phyloP scores from a whole-genome alignment of 2,888 invertebrate genomes.

The Diaperis boleti region DNA sequence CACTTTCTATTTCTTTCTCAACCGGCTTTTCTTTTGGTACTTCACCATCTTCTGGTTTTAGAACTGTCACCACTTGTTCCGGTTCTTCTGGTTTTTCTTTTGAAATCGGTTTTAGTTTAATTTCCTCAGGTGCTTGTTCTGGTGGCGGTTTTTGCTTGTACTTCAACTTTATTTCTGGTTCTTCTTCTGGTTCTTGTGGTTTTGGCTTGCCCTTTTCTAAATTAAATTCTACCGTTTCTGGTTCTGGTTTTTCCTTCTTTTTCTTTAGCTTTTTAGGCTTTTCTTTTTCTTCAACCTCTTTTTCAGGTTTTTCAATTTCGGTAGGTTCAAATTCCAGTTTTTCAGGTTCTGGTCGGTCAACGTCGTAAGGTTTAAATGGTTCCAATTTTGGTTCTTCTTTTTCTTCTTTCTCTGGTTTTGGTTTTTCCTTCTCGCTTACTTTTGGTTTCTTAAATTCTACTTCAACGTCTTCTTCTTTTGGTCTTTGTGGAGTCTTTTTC shows the following conservation, averaged over 20 bases:
- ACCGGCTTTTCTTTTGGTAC: conserved; percentile 54
- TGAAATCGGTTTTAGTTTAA: conserved; percentile 61
- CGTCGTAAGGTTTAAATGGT: conserved; percentile 53
- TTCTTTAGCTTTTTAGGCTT: conserved; percentile 62
- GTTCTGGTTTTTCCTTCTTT: conserved; percentile 47
- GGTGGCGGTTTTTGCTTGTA: conserved; percentile 60
- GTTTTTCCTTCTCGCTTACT: conserved; percentile 46
- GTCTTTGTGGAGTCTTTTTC: conserved; percentile 69
- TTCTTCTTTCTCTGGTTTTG: conserved; percentile 34
- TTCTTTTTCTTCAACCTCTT: conserved; percentile 58
- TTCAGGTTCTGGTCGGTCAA: conserved; percentile 63
- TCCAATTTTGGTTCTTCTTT: conserved; percentile 45
- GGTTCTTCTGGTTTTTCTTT: conserved; percentile 55
- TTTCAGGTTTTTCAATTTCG: conserved; percentile 53
- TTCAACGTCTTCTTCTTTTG: conserved; percentile 57
- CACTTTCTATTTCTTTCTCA: conserved; percentile 46
- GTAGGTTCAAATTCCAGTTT: conserved; percentile 57
- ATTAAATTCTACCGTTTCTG: conserved; percentile 51
- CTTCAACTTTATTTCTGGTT: conserved; percentile 64
- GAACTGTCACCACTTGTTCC: conserved; percentile 8
- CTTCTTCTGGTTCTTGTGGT: conserved; percentile 58
- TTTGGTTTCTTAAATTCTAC: conserved; percentile 60
- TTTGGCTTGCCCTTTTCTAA: conserved; percentile 57
- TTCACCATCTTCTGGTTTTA: conserved; percentile 56
- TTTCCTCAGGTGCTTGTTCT: conserved; percentile 57